phyloP scores from a whole-genome alignment of 2,888 invertebrate genomes.

The Eupeodes latifasciatus region DNA sequence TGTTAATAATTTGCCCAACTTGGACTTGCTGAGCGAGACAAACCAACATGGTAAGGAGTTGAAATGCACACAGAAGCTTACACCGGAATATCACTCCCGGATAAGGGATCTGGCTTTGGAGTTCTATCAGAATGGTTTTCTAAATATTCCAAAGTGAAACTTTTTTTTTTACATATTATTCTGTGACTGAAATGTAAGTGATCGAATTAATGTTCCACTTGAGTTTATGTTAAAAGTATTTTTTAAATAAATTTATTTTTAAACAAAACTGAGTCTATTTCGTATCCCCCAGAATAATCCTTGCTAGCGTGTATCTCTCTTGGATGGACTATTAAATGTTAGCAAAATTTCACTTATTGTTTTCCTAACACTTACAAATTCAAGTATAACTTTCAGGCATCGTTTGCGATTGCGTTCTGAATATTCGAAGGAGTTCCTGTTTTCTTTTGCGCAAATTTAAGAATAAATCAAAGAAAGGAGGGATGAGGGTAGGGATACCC shows the following conservation, averaged over 20 bases:
- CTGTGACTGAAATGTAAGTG: neutral
- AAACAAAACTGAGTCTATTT: neutral
- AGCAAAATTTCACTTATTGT: too few relatives aligned
- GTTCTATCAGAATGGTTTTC: constrained; percentile 82
- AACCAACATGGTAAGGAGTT: constrained; percentile 80
- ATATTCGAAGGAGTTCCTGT: too few relatives aligned
- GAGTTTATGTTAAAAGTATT: neutral
- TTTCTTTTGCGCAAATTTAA: too few relatives aligned
- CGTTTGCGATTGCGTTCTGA: too few relatives aligned
- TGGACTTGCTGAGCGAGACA: constrained; percentile 81
- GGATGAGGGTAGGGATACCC: too few relatives aligned
- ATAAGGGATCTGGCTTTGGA: constrained; percentile 82
- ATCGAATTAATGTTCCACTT: constrained; percentile 5
- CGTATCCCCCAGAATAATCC: too few relatives aligned
- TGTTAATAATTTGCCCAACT: constrained; percentile 81
- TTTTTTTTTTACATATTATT: neutral
- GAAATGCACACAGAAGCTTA: constrained; percentile 81
- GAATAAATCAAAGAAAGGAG: too few relatives aligned
- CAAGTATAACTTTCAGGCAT: too few relatives aligned
- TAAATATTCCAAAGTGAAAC: constrained; percentile 69
- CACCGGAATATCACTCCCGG: constrained; percentile 82
- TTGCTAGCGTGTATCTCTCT: too few relatives aligned
- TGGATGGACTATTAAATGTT: too few relatives aligned
- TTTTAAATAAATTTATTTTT: constrained; percentile 1
- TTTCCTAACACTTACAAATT: too few relatives aligned